Conservation (phyloP, 2,113 vertebrate species). For the Eulemur rufifrons region DNA sequence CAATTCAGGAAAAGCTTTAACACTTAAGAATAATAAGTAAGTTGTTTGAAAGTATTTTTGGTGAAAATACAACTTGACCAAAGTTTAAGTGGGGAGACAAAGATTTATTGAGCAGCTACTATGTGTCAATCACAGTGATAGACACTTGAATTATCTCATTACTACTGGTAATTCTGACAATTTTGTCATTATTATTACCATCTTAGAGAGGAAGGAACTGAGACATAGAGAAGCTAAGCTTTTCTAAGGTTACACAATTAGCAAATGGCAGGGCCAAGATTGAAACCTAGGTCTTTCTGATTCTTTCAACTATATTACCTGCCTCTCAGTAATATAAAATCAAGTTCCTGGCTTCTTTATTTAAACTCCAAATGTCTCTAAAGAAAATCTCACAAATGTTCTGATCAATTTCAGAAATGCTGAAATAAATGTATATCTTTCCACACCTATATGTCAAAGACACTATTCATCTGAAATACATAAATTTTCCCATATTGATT, state of each 20-base stretch:
- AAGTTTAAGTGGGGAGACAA: neutral
- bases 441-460: neutral
- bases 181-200: neutral
- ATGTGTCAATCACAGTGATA: neutral
- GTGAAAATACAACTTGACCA: constrained; percentile 22
- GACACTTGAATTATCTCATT: neutral
- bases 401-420: neutral
- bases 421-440: neutral
- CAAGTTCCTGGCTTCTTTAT: neutral
- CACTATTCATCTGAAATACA: neutral
- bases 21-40: neutral
- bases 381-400: constrained; percentile 10
- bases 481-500: neutral
- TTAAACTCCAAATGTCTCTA: neutral
- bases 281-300: neutral
- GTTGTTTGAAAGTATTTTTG: neutral
- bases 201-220: neutral
- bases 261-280: neutral
- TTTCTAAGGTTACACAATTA: neutral
- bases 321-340: neutral
- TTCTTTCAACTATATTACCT: neutral
- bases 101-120: neutral
- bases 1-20: neutral
- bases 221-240: neutral
- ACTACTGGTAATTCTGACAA: neutral